phyloP scores from a whole-genome alignment of 2,113 vertebrate genomes.

The Rattus rattus region DNA sequence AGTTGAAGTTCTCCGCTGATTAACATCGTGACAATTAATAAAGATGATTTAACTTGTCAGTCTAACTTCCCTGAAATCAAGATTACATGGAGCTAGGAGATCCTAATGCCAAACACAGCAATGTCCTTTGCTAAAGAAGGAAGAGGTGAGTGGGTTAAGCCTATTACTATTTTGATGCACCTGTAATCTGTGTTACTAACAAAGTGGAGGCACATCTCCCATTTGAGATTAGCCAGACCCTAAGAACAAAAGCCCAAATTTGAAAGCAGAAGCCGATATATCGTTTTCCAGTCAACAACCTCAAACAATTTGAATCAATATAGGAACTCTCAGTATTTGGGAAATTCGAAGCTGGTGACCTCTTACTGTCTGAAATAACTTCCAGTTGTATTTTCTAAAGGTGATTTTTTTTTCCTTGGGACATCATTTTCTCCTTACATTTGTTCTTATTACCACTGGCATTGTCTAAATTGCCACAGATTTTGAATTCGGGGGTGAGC shows the following conservation, averaged over 20 bases:
- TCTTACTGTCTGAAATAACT: slow-evolving; percentile 43
- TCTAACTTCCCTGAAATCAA: slow-evolving; percentile 55
- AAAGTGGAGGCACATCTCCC: not conserved
- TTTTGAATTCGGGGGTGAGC: slow-evolving; percentile 5
- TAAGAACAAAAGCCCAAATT: not conserved
- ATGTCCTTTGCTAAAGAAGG: slow-evolving; percentile 47
- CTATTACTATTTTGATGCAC: not conserved
- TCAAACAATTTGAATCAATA: slow-evolving; percentile 45
- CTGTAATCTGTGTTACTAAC: not conserved
- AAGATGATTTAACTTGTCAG: slow-evolving; percentile 65
- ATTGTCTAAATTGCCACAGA: slow-evolving; percentile 49
- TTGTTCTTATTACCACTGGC: slow-evolving; percentile 43
- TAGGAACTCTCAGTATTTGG: not conserved
- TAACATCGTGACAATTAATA: slow-evolving; percentile 66
- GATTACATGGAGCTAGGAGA: slow-evolving; percentile 1
- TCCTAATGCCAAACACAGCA: slow-evolving; percentile 39
- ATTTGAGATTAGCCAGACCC: not conserved
- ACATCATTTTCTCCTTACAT: slow-evolving; percentile 36
- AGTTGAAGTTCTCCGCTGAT: slow-evolving; percentile 75
- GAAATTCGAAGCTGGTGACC: slow-evolving; percentile 40
- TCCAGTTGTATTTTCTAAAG: slow-evolving; percentile 47
- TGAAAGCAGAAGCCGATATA: not conserved
- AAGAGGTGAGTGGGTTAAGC: slow-evolving; percentile 30
- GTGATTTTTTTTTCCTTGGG: not conserved
- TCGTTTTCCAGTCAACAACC: slow-evolving; percentile 34